Conservation (phyloP, 2,888 invertebrate species). For the Machimus rusticus region DNA sequence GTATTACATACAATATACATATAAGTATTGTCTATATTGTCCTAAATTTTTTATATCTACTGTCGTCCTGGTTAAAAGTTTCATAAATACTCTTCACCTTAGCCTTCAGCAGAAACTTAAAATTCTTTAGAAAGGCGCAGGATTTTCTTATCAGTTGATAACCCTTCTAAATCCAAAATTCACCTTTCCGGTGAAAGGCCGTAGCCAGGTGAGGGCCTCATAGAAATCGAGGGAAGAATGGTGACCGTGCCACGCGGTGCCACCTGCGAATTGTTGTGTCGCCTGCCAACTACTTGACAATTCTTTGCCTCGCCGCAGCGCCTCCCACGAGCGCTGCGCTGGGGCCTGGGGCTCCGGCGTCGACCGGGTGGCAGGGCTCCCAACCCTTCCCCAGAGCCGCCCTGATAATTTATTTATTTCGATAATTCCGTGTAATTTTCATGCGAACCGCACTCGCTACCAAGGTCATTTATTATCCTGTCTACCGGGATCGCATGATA, state of each 20-base stretch:
- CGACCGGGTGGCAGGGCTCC: not conserved
- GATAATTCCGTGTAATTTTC: constrained; percentile 35
- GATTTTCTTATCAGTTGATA: not conserved
- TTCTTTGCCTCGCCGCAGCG: not conserved
- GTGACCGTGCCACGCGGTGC: constrained; percentile 29
- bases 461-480: constrained; percentile 41
- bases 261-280: not conserved
- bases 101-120: not conserved
- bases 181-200: not conserved
- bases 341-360: not conserved
- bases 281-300: not conserved
- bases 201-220: not conserved
- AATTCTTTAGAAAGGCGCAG: not conserved
- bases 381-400: not conserved
- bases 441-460: constrained; percentile 36
- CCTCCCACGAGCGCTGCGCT: not conserved
- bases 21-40: too few relatives aligned
- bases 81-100: not conserved
- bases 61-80: not conserved
- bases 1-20: too few relatives aligned
- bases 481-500: constrained; percentile 31
- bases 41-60: not conserved
- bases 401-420: constrained; percentile 34
- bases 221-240: not conserved
- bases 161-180: not conserved